Conservation (phyloP, 2,888 invertebrate genomes). For the Thecophora atra region DNA sequence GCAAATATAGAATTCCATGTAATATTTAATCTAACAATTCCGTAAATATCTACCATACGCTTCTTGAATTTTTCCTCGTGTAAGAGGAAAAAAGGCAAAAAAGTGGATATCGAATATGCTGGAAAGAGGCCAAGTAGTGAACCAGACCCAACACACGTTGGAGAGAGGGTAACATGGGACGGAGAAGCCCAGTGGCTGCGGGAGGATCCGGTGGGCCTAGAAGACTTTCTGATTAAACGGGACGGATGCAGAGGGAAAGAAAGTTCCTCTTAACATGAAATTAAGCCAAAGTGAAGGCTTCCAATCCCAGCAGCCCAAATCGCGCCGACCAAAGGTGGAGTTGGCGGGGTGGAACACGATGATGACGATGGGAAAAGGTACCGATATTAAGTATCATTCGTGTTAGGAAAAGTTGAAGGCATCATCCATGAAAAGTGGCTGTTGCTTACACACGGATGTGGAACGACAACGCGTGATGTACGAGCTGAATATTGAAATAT, state of each 20-base stretch:
- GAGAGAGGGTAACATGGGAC: too few species aligned
- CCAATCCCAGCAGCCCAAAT: too few species aligned
- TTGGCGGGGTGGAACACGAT: background rate
- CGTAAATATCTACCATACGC: background rate
- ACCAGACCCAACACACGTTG: conserved; percentile 14
- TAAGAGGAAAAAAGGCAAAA: background rate
- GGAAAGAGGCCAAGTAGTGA: background rate
- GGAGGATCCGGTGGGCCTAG: too few species aligned
- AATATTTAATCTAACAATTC: too few species aligned
- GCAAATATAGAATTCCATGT: too few species aligned
- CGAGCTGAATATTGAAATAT: conserved; percentile 21
- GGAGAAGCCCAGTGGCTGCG: background rate
- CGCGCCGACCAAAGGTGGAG: background rate
- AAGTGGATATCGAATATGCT: conserved; percentile 9
- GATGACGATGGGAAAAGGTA: background rate
- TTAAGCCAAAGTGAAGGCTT: background rate
- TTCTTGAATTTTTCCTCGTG: background rate
- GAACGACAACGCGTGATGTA: background rate
- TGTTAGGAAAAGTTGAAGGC: background rate
- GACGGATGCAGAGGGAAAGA: background rate
- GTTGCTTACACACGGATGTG: background rate
- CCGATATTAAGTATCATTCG: background rate
- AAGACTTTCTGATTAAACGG: too few species aligned
- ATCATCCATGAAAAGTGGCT: background rate
- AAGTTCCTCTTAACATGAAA: background rate